These are phyloP conservation scores for Psammodynastes pulverulentus DNA, from an alignment of 2,113 vertebrate genomes.

Conservation along the genomic window DNA sequence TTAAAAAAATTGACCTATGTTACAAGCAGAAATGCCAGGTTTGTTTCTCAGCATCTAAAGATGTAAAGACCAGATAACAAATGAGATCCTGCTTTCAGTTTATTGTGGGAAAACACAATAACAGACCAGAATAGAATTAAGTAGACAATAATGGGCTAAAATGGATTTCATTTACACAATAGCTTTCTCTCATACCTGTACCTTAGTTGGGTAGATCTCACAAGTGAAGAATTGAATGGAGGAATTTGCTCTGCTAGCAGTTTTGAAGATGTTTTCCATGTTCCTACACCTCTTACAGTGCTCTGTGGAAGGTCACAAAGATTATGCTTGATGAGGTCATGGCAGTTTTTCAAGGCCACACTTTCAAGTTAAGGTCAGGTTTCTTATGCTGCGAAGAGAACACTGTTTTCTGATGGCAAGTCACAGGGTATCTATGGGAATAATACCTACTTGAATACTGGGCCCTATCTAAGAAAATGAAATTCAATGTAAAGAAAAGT, in stretches of 20 bases:
- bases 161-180: background rate
- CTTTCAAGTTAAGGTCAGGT: background rate
- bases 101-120: background rate
- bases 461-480: too few relatives aligned
- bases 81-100: background rate
- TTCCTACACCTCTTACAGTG: background rate
- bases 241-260: background rate
- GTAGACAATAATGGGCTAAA: background rate
- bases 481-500: too few relatives aligned
- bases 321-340: background rate
- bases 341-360: background rate
- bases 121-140: background rate
- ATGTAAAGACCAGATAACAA: background rate
- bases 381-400: background rate
- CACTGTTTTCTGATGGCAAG: background rate
- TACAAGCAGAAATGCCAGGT: background rate
- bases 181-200: background rate
- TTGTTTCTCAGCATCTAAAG: background rate
- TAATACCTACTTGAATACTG: background rate
- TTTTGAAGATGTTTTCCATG: background rate
- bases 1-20: background rate
- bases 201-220: background rate
- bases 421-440: background rate
- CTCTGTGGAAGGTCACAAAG: background rate
- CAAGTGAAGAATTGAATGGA: background rate